Conservation (phyloP, 2,113 vertebrate genomes). For the Suncus etruscus region DNA sequence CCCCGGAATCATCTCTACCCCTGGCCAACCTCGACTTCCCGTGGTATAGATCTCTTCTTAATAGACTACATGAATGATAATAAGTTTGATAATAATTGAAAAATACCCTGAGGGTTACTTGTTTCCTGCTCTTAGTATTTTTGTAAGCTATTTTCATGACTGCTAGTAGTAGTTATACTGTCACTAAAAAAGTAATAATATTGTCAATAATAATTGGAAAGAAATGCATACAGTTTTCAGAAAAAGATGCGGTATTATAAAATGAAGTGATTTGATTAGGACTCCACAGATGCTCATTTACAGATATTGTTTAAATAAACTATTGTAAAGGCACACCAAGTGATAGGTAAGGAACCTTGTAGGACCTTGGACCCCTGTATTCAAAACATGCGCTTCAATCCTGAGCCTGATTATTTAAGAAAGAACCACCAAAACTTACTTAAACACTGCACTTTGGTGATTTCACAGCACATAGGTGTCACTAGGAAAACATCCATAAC, state of each 20-base stretch:
- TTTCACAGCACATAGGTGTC: neutral
- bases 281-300: slow-evolving; percentile 12
- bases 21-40: slow-evolving; percentile 63
- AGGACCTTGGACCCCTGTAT: too few relatives aligned
- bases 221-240: neutral
- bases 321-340: neutral
- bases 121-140: neutral
- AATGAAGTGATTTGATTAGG: slow-evolving; percentile 24
- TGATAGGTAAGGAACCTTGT: too few relatives aligned
- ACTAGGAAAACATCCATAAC: neutral
- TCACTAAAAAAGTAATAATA: too few relatives aligned
- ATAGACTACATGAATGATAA: slow-evolving; percentile 8
- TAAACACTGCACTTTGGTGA: neutral
- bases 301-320: slow-evolving; percentile 14
- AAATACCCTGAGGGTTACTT: neutral
- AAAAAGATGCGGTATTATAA: neutral
- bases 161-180: neutral
- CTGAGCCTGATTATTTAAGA: neutral
- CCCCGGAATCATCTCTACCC: slow-evolving; percentile 66
- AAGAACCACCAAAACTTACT: slow-evolving; percentile 12
- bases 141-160: neutral
- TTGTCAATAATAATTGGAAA: too few relatives aligned
- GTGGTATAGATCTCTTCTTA: slow-evolving; percentile 68
- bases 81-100: slow-evolving; percentile 22
- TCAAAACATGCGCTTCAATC: too few relatives aligned